These are phyloP conservation scores for Melangyna quadrimaculata DNA, from an alignment of 2,888 invertebrate genomes.

Conservation along the genomic window DNA sequence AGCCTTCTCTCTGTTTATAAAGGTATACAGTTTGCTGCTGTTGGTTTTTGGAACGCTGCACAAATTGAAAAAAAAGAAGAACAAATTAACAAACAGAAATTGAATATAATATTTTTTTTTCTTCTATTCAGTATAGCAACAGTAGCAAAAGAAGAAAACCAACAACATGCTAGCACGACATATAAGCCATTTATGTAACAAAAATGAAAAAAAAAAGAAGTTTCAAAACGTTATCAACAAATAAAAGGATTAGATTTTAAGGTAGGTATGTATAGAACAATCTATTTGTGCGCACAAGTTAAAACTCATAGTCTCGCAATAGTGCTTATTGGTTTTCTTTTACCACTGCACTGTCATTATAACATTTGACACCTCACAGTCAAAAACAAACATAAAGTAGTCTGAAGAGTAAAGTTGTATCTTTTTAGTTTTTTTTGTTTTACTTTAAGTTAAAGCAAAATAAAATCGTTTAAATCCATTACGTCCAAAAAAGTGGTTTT, in stretches of 20 bases:
- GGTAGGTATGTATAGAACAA: not conserved
- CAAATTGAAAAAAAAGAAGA: slow-evolving; percentile 35
- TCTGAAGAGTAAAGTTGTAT: not conserved
- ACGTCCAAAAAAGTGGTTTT: no score
- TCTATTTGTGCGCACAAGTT: slow-evolving; percentile 1
- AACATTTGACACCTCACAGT: slow-evolving; percentile 40
- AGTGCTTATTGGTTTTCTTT: slow-evolving; percentile 4
- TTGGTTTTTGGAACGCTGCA: slow-evolving; percentile 38
- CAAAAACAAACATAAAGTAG: slow-evolving; percentile 50
- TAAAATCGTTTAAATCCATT: no score
- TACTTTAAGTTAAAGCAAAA: no score
- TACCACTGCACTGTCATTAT: not conserved
- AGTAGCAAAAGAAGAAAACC: not conserved
- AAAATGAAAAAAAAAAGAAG: slow-evolving; percentile 20
- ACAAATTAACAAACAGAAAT: not conserved
- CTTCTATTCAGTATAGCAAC: not conserved
- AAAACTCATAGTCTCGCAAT: not conserved
- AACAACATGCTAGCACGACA: slow-evolving; percentile 20
- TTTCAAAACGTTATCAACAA: slow-evolving; percentile 21
- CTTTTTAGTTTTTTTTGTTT: not conserved
- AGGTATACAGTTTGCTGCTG: not conserved
- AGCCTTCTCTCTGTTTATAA: not conserved
- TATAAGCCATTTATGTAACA: slow-evolving; percentile 29
- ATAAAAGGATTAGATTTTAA: slow-evolving; percentile 2
- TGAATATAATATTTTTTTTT: not conserved